Evolutionary conservation across 2,888 invertebrate genomes (phyloP).

Genomic region (Saturnia japonica): DNA sequence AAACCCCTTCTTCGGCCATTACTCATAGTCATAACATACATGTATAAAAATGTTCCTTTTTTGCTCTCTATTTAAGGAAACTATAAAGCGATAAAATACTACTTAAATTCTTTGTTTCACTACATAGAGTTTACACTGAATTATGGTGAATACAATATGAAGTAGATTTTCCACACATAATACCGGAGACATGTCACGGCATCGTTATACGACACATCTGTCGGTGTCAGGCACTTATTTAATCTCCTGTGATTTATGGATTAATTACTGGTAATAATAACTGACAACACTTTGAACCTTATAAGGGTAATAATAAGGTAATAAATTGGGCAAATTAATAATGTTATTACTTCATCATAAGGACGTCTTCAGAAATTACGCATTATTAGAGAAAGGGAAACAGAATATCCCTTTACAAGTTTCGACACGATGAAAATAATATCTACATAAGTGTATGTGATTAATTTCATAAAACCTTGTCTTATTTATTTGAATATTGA

Average conservation of each 20-base stretch:
- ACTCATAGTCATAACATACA: no score
- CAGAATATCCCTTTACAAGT: constrained; percentile 2
- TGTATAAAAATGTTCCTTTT: no score
- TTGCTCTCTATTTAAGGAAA: no score
- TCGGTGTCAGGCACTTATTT: constrained; percentile 51
- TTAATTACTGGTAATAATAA: constrained; percentile 31
- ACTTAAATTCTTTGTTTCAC: no score
- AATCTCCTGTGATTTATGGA: constrained; percentile 54
- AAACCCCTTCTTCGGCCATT: no score
- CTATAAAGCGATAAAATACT: no score
- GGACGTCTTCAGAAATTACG: constrained; percentile 19
- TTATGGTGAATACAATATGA: no score
- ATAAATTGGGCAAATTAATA: constrained; percentile 18
- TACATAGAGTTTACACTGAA: no score
- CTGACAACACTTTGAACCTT: constrained; percentile 18
- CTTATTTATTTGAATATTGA: background rate
- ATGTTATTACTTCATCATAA: constrained; percentile 14
- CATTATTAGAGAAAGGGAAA: constrained; percentile 20
- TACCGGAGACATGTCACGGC: constrained; percentile 21
- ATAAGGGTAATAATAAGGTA: constrained; percentile 16
- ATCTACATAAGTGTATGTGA: background rate
- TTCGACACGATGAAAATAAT: background rate
- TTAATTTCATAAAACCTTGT: background rate
- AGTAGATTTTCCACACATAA: constrained; percentile 13
- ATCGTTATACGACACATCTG: constrained; percentile 32